Evolutionary conservation across 2,888 invertebrate species (phyloP).

Genomic region (Nycteola revayana): DNA sequence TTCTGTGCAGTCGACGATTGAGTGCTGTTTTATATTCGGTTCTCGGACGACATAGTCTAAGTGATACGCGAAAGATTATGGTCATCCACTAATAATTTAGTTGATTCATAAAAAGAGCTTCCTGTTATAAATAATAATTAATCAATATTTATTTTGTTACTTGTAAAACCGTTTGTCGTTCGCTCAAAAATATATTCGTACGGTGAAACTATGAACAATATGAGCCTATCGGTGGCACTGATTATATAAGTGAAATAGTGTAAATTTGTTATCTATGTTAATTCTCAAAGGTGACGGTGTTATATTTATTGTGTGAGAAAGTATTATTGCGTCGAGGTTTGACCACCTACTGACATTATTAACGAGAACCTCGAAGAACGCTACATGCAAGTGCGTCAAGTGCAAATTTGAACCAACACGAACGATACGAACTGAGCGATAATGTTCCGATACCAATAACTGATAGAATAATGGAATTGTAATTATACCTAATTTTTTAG

Average conservation of each 20-base stretch:
- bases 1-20: constrained; percentile 7
- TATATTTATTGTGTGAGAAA: constrained; percentile 42
- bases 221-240: constrained; percentile 19
- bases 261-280: constrained; percentile 29
- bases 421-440: constrained; percentile 36
- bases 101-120: constrained; percentile 43
- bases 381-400: constrained; percentile 18
- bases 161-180: constrained; percentile 40
- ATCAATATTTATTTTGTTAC: constrained; percentile 33
- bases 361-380: constrained; percentile 39
- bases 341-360: constrained; percentile 36
- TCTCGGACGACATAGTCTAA: constrained; percentile 8
- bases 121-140: constrained; percentile 37
- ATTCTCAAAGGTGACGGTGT: constrained; percentile 42
- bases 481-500: constrained; percentile 47
- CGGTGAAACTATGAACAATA: constrained; percentile 16
- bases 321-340: constrained; percentile 47
- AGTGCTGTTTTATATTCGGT: constrained; percentile 14
- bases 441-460: constrained; percentile 39
- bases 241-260: constrained; percentile 16
- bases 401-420: constrained; percentile 32
- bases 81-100: constrained; percentile 16
- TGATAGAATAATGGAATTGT: constrained; percentile 52
- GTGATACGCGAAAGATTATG: constrained; percentile 18
- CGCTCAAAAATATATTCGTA: constrained; percentile 36